A percentile compares a stretch with the other conserved stretches of the same genome.
These are phyloP conservation scores for Rhinoptilus africanus DNA, from an alignment of 2,113 vertebrate species.

Conservation along the genomic window DNA sequence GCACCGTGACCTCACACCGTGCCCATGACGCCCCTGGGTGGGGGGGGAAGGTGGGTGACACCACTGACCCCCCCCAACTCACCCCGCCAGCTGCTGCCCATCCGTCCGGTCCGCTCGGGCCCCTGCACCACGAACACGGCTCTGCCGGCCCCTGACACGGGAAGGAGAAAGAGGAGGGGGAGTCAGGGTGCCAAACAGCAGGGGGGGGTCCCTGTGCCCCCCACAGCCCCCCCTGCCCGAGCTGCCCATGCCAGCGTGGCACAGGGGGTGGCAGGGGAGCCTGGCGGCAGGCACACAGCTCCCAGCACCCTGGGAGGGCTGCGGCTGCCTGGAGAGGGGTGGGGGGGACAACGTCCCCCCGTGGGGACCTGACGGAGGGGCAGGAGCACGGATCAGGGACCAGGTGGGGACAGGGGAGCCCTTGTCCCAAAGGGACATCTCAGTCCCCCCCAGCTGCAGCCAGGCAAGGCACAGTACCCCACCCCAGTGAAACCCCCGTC, in stretches of 20 bases:
- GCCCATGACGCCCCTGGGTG: accelerated
- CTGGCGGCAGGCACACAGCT: accelerated
- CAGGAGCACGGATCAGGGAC: neutral
- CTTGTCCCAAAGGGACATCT: neutral
- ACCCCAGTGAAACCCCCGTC: accelerated
- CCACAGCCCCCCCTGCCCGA: accelerated
- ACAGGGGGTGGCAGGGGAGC: neutral
- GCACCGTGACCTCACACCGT: neutral
- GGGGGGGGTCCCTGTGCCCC: neutral
- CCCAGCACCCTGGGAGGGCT: neutral
- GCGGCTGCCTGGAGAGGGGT: neutral
- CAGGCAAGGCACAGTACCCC: neutral
- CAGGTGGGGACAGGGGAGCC: neutral
- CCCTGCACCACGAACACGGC: neutral
- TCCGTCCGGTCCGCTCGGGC: neutral
- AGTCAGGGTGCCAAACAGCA: neutral
- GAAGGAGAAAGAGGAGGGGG: neutral
- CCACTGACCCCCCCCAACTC: neutral
- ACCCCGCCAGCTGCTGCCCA: constrained; percentile 46
- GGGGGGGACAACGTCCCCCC: neutral
- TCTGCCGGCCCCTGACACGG: neutral
- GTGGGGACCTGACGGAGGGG: neutral
- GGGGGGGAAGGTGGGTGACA: neutral
- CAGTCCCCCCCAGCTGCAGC: neutral
- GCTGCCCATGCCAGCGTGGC: neutral